Base-by-base conservation (phyloP, 2,113 vertebrate species). In the Chloropsis cyanopogon region DNA sequence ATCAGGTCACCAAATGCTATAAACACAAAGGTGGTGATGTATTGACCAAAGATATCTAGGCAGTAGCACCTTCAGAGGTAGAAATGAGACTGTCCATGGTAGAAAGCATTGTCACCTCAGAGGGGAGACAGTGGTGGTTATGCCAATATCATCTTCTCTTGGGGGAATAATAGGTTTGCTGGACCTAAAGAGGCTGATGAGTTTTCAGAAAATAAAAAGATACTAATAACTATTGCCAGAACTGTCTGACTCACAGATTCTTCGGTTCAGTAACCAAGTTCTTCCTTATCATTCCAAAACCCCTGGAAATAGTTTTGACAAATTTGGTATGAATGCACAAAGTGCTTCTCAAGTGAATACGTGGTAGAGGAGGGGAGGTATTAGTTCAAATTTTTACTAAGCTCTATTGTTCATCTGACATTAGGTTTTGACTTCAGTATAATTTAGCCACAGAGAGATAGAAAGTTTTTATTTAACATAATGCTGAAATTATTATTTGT, bases 361-460 rank as follows among this genome's bases (percentile, higher is more conserved):
- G 52, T 31, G 11, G 5, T 21, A 5, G 35, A 5, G 2, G 8
- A 1, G 11, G 4, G 23, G 2, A 79, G 11, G 6, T 56, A 18
- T 33, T 78, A 24, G 28, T 33, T 71, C 5, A 82, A 29, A 22
- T 35, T 85, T 87, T 92, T 63, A 17, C 9, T 63, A 39, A 71
- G 1, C 3, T 41, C 4, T 35, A 50, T 19, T 60, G 3, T 5
- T 71, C 33, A 57, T 69, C 59, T 77, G 46, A 77, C 14, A 10
- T 73, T 33, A 53, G 9, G 7, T 19, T 76, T 92, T 73, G 21
- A 65, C 16, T 47, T 81, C 29, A 42, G 9, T 35, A 50, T 33
- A 20, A 83, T 77, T 88, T 70, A 78, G 24, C 12, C 39, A 70
- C 31, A 54, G 42, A 76, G 12, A 49, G 9, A 13, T 18, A 31